Evolutionary conservation across 2,888 invertebrate genomes (phyloP).

Genomic region (Cremastobaeus sp.): DNA sequence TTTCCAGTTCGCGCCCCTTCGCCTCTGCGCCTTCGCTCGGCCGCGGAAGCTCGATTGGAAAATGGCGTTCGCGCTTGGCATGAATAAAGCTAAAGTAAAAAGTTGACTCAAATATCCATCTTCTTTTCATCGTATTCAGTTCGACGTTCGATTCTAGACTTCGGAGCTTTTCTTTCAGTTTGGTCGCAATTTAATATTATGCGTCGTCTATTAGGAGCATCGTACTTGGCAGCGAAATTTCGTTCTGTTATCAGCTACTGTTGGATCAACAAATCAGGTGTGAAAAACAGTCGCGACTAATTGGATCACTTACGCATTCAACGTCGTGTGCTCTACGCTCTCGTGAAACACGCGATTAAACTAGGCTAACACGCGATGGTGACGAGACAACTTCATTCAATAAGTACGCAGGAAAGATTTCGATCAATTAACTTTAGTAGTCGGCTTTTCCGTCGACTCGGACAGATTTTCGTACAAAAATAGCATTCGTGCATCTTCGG

Average conservation of each 20-base stretch:
- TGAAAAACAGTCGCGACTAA: background rate
- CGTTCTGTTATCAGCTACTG: too few species aligned
- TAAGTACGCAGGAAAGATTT: slow-evolving; percentile 13
- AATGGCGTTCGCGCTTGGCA: background rate
- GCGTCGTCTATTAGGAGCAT: too few species aligned
- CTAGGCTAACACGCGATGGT: background rate
- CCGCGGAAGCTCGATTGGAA: too few species aligned
- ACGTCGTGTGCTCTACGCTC: too few species aligned
- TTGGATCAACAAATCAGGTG: background rate
- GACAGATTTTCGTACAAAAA: too few species aligned
- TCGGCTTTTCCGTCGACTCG: too few species aligned
- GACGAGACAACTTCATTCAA: slow-evolving; percentile 22
- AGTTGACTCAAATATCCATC: slow-evolving; percentile 28
- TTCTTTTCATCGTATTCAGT: slow-evolving; percentile 50
- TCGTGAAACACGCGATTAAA: slow-evolving; percentile 9
- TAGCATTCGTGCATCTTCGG: slow-evolving; percentile 1
- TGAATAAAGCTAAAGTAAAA: slow-evolving; percentile 28
- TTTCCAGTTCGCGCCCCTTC: too few species aligned
- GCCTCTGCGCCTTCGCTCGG: too few species aligned
- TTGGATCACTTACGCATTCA: slow-evolving; percentile 21
- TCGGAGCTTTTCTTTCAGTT: slow-evolving; percentile 40
- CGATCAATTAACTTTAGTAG: too few species aligned
- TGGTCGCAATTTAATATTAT: too few species aligned
- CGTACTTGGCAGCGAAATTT: too few species aligned
- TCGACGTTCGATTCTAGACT: slow-evolving; percentile 46